Evolutionary conservation across 2,888 invertebrate species (phyloP).

Genomic region (Sinodicranocentrus sp.): DNA sequence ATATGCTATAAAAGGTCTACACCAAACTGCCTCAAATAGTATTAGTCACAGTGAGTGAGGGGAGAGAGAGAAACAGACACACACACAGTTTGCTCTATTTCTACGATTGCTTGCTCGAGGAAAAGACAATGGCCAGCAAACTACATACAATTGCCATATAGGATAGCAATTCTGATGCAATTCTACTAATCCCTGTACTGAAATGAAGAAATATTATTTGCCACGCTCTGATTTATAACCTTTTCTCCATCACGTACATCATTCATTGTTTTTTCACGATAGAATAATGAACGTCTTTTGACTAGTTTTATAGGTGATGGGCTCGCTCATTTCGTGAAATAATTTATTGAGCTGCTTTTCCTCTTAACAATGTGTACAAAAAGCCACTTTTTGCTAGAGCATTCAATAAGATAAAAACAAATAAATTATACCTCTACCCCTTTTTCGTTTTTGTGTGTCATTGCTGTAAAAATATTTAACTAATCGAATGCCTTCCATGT

Average conservation of each 20-base stretch:
- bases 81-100: not conserved
- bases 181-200: conserved; percentile 7
- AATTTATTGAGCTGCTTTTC: conserved; percentile 57
- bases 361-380: conserved; percentile 5
- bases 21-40: too few species aligned
- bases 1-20: too few species aligned
- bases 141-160: not conserved
- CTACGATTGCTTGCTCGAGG: not conserved
- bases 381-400: conserved; percentile 24
- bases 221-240: conserved; percentile 62
- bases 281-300: conserved; percentile 58
- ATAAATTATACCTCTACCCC: conserved; percentile 47
- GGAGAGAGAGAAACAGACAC: not conserved
- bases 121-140: not conserved
- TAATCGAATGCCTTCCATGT: conserved; percentile 13
- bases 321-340: conserved; percentile 37
- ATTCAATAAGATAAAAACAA: conserved; percentile 34
- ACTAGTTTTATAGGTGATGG: conserved; percentile 45
- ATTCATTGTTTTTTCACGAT: conserved; percentile 63
- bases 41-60: too few species aligned
- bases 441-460: conserved; percentile 27
- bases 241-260: conserved; percentile 61
- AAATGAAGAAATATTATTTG: conserved; percentile 68
- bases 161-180: not conserved
- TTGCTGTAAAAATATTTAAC: conserved; percentile 46